Base-by-base conservation (phyloP, 2,888 invertebrate species). In the Hyles lineata region DNA sequence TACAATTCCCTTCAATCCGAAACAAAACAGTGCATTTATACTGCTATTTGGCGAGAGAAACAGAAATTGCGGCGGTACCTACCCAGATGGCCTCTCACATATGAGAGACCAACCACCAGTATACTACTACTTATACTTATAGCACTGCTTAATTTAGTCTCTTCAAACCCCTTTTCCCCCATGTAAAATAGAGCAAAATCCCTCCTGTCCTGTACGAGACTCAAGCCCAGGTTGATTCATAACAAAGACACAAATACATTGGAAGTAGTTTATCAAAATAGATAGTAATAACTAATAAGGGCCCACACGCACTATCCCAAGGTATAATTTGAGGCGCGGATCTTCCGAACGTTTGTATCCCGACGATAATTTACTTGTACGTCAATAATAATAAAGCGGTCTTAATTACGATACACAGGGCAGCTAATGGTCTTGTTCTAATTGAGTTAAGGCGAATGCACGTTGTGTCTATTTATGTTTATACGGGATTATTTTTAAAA, bases 341-440 rank as follows among this genome's bases (percentile, higher is more conserved):
- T 74, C 76, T 75, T 74, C 70, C 74, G 76, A 82, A 82, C 81
- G 77, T 80, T 76, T 80, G 83, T 79, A 79, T 83, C 82, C 83
- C 79, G 82, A 77, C 75, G 78, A 79, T 82, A 82, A 82, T 77
- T 74, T 78, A 80, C 77, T 74, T 23, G 62, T 43, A 75, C 76
- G 78, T 82, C 83, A 82, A 83, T 82, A 80, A 81, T 82, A 82
- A 83, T 80, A 81, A 83, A 80, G 78, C 76, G 80, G 76, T 70
- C 70, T 77, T 82, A 83, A 83, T 83, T 79, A 80, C 76, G 72
- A 80, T 77, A 71, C 63, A 74, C 75, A 77, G 73, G 75, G 61
- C 23, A 71, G 61, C 50, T 79, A 79, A 80, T 76, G 73, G 74
- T 23, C 11, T 62, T 59, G 60, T 61, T 59, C 76, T 74, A 80